phyloP scores from a whole-genome alignment of 2,888 invertebrate species.

The Dicyrtomina minuta region DNA sequence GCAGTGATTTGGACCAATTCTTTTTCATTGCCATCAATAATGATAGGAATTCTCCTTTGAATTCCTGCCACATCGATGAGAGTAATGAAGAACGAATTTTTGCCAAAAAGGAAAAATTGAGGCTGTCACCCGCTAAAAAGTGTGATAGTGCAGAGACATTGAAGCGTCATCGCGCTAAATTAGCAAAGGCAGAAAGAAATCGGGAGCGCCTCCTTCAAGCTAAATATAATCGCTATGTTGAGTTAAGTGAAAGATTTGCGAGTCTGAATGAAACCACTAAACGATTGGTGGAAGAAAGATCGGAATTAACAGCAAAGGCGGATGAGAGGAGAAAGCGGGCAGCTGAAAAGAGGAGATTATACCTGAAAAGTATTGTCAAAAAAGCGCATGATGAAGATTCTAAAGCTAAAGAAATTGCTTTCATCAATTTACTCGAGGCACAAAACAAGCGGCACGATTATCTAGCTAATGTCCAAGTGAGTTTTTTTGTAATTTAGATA shows the following conservation, averaged over 20 bases:
- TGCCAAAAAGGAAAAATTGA: conserved; percentile 46
- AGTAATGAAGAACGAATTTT: conserved; percentile 39
- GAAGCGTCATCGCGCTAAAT: conserved; percentile 79
- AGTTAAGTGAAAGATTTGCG: conserved; percentile 51
- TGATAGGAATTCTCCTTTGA: conserved; percentile 24
- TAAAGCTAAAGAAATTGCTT: conserved; percentile 94
- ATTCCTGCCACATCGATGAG: conserved; percentile 8
- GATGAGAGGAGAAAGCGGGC: conserved; percentile 68
- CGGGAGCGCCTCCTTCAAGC: conserved; percentile 76
- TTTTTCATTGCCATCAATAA: conserved; percentile 48
- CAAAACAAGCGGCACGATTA: conserved; percentile 92
- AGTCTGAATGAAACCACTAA: conserved; percentile 51
- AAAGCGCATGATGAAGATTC: conserved; percentile 98
- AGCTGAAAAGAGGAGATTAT: conserved; percentile 83
- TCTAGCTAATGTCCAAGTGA: conserved; percentile 74
- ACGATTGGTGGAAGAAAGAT: conserved; percentile 44
- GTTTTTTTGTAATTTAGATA: conserved; percentile 65
- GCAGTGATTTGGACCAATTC: conserved; percentile 56
- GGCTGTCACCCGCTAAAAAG: conserved; percentile 49
- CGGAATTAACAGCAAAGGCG: conserved; percentile 45
- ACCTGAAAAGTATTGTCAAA: conserved; percentile 78
- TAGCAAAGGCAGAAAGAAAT: conserved; percentile 85
- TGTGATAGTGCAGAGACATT: conserved; percentile 63
- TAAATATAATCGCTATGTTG: conserved; percentile 51
- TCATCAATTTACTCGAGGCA: conserved; percentile 85